phyloP scores from a whole-genome alignment of 2,797 vertebrate species.

The Oryzias dopingdopingensis region DNA sequence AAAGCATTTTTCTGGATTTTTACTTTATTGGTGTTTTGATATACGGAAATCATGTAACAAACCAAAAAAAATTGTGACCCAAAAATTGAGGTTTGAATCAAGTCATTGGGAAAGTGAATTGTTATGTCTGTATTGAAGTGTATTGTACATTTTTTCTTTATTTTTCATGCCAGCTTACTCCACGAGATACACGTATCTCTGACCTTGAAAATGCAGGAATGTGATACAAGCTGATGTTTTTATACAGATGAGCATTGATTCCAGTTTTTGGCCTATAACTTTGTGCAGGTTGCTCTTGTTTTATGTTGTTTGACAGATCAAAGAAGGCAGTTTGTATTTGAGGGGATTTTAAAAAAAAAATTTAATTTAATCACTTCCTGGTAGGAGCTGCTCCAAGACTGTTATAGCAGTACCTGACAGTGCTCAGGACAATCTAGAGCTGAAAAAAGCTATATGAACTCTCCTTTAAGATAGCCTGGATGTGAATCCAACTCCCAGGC shows the following conservation, averaged over 20 bases:
- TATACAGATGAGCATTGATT: no score
- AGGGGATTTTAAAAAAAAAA: constrained; percentile 14
- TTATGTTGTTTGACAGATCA: constrained; percentile 40
- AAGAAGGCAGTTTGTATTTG: constrained; percentile 60
- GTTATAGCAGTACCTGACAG: constrained; percentile 26
- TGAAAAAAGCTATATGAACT: constrained; percentile 33
- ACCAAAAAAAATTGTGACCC: no score
- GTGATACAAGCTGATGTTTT: constrained; percentile 32
- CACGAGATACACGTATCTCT: constrained; percentile 24
- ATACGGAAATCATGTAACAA: no score
- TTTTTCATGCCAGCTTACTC: constrained; percentile 39
- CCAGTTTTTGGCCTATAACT: no score
- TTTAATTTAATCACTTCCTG: constrained; percentile 34
- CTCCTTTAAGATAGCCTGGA: constrained; percentile 41
- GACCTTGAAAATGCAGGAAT: constrained; percentile 33
- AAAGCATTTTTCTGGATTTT: no score
- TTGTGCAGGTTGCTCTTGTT: constrained; percentile 35
- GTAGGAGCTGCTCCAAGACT: constrained; percentile 40
- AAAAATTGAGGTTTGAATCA: no score
- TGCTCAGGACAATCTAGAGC: constrained; percentile 32
- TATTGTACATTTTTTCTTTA: constrained; percentile 28
- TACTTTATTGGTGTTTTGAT: no score
- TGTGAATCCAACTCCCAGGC: constrained; percentile 47
- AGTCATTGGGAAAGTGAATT: no score
- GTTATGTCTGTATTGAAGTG: constrained; percentile 38